phyloP scores from a whole-genome alignment of 1,140 invertebrate genomes.

The Drosophila sechellia region DNA sequence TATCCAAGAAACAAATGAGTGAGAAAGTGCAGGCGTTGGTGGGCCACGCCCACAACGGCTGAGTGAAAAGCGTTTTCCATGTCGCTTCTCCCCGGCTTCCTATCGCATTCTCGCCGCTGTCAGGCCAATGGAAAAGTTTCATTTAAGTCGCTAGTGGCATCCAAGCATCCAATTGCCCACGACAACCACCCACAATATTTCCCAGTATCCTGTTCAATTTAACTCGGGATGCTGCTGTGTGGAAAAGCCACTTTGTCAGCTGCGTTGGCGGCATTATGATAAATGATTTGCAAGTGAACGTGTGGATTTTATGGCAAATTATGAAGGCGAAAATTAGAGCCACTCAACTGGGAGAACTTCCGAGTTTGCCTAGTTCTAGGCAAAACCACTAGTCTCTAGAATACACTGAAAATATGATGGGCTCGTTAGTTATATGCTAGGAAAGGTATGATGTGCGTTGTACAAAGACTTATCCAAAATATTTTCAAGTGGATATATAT shows the following conservation, averaged over 20 bases:
- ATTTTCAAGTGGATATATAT: no score
- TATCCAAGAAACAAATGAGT: conserved; percentile 26
- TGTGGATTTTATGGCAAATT: conserved; percentile 51
- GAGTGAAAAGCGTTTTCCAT: conserved; percentile 23
- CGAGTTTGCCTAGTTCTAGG: conserved; percentile 3
- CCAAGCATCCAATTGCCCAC: conserved; percentile 31
- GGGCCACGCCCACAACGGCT: conserved; percentile 2
- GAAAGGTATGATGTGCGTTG: no score
- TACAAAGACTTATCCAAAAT: no score
- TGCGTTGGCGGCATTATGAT: conserved; percentile 35
- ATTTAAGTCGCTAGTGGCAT: conserved; percentile 33
- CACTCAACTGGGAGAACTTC: conserved; percentile 2
- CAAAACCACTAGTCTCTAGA: not conserved
- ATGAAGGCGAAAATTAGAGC: conserved; percentile 24
- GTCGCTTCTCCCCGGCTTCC: not conserved
- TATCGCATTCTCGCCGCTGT: conserved; percentile 2
- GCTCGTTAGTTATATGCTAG: no score
- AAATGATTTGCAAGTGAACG: conserved; percentile 58
- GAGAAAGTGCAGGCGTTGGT: conserved; percentile 1
- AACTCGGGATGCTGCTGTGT: conserved; percentile 4
- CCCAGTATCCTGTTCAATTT: conserved; percentile 26
- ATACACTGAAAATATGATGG: not conserved
- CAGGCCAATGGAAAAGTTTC: conserved; percentile 29
- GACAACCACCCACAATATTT: conserved; percentile 3
- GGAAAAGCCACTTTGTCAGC: conserved; percentile 47